A percentile compares a stretch with the other conserved stretches of the same genome.
Conservation (phyloP, 2,797 vertebrate genomes). For the Acanthis flammea region DNA sequence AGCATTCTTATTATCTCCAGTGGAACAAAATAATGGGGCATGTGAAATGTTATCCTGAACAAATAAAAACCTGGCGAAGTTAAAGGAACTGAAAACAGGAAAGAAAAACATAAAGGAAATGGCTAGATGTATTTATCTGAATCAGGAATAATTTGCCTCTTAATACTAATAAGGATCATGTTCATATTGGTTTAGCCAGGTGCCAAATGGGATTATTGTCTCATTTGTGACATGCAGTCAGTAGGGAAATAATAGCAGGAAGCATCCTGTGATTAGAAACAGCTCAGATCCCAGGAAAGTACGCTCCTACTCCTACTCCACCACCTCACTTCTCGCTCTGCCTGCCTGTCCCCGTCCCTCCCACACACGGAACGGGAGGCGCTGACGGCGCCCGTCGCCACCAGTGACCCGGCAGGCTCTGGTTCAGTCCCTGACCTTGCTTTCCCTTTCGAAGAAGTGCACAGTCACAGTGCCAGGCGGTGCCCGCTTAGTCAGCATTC, state of each 20-base stretch:
- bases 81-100: not conserved
- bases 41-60: not conserved
- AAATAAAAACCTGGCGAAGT: not conserved
- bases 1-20: not conserved
- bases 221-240: not conserved
- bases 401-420: not conserved
- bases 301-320: not conserved
- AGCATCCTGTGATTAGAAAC: not conserved
- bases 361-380: fast-evolving
- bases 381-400: fast-evolving
- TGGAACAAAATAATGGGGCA: not conserved
- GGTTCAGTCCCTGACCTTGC: not conserved
- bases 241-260: not conserved
- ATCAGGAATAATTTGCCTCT: not conserved
- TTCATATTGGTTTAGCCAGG: not conserved
- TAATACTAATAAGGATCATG: not conserved
- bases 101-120: not conserved
- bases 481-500: not conserved
- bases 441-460: not conserved
- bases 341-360: not conserved
- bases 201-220: not conserved
- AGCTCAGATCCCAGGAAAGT: not conserved
- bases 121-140: not conserved
- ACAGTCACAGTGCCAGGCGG: not conserved
- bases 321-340: not conserved